A percentile compares a stretch with the other conserved stretches of the same genome.
phyloP scores from a whole-genome alignment of 1,140 invertebrate genomes.

The Pantala flavescens region DNA sequence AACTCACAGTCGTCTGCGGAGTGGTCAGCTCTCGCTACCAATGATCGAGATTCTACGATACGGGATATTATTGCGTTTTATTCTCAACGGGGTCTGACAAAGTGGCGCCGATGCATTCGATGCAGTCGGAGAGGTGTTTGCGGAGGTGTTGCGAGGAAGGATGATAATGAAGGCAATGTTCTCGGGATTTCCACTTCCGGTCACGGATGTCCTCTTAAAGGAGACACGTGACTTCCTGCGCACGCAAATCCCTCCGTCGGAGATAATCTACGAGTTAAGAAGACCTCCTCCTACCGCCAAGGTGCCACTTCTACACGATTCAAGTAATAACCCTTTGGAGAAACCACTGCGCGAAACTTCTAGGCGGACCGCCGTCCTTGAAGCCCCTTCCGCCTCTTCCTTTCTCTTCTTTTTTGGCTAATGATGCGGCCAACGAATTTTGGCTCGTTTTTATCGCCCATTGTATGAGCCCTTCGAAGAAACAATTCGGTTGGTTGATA shows the following conservation, averaged over 20 bases:
- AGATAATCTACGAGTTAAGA: neutral
- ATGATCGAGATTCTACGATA: too few relatives aligned
- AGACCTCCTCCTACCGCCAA: neutral
- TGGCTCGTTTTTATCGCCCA: too few relatives aligned
- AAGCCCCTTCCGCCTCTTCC: neutral
- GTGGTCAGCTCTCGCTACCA: too few relatives aligned
- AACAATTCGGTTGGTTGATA: too few relatives aligned
- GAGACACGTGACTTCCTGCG: conserved; percentile 6
- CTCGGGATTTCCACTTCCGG: neutral
- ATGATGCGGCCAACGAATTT: too few relatives aligned
- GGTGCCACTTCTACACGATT: neutral
- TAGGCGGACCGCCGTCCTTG: neutral
- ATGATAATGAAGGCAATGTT: neutral
- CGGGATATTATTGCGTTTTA: too few relatives aligned
- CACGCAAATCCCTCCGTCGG: neutral
- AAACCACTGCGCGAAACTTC: neutral
- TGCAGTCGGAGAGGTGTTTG: neutral
- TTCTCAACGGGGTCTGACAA: too few relatives aligned
- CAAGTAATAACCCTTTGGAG: neutral
- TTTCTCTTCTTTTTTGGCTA: neutral
- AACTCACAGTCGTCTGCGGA: too few relatives aligned
- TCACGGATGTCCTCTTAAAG: neutral
- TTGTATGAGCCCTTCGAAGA: too few relatives aligned
- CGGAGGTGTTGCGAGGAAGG: neutral
- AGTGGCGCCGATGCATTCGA: too few relatives aligned